Evolutionary conservation across 2,113 vertebrate genomes (phyloP), one percentile per base, ranked within the genome.

Genomic region (Limanda limanda): DNA sequence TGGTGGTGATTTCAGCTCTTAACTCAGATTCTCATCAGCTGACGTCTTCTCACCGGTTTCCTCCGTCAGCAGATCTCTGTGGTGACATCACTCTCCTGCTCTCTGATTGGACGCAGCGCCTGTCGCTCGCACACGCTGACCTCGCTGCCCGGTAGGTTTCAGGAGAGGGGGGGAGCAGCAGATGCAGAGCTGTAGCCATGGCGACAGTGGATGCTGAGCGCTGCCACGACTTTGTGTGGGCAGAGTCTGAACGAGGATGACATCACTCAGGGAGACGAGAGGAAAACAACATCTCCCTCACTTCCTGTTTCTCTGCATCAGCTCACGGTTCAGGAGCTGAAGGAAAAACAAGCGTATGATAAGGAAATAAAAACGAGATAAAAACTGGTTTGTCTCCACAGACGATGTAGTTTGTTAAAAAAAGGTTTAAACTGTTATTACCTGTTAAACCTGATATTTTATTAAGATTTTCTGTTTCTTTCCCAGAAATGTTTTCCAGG

Each of bases 121-220:
- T 31, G 31, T 31, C 31, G 6, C 5, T 31, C 31, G 31, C 5
- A 89, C 83, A 79, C 37, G 10, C 2, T 92, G 88, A 90, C 84
- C 48, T 68, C 2, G 12, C 27, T n/a, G 15, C 12, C 3, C 56
- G 59, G 60, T 52, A n/a, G 35, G 81, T 86, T 89, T 12, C 3
- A 15, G 45, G 14, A 1, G 45, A 0, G 45, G 45, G 14, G 31
- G 31, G 27, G 27, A 3, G 25, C 25, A 27, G 31, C 31, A 31
- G 31, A 31, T 35, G 37, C 37, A 60, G 74, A 3, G 79, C 73
- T 77, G 91, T 91, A 66, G 62, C 85, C 88, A 90, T 91, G 89
- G 86, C 14, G 80, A 92, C 80, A 85, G 82, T 74, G 89, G 89
- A 92, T 91, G 89, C 89, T 88, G 87, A 88, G 76, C 18, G 23